Percentiles rank a stretch among this genome's conserved stretches.
phyloP scores from a whole-genome alignment of 2,888 invertebrate species.

The Hypercompe scribonia region DNA sequence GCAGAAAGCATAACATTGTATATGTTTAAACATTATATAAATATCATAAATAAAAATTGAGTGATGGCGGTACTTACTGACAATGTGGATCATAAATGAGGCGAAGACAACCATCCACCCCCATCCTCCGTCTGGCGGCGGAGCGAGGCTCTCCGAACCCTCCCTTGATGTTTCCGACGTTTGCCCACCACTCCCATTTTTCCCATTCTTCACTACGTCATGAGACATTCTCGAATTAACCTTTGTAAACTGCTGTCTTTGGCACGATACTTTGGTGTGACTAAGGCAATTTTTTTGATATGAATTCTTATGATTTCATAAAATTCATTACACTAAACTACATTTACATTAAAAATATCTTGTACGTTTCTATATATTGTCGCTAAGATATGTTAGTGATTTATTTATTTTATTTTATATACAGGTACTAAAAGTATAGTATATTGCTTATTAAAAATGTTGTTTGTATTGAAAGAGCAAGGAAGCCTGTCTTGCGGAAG shows the following conservation, averaged over 20 bases:
- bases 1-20: not conserved
- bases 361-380: conserved; percentile 59
- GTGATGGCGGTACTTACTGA: conserved; percentile 89
- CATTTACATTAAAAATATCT: conserved; percentile 48
- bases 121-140: conserved; percentile 97
- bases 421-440: conserved; percentile 39
- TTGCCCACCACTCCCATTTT: conserved; percentile 69
- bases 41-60: not conserved
- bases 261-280: conserved; percentile 52
- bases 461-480: conserved; percentile 26
- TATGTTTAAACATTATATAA: not conserved
- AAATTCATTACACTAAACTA: conserved; percentile 45
- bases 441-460: conserved; percentile 42
- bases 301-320: conserved; percentile 50
- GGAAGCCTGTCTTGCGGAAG: conserved; percentile 57
- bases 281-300: conserved; percentile 62
- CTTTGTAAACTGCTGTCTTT: conserved; percentile 42
- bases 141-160: conserved; percentile 80
- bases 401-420: conserved; percentile 41
- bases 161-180: conserved; percentile 67
- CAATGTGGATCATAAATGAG: conserved; percentile 98
- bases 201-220: conserved; percentile 73
- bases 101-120: conserved; percentile 98
- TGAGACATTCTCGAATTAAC: conserved; percentile 72
- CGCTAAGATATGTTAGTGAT: conserved; percentile 64